Evolutionary conservation across 2,797 vertebrate genomes (phyloP).

Genomic region (Mustela erminea): DNA sequence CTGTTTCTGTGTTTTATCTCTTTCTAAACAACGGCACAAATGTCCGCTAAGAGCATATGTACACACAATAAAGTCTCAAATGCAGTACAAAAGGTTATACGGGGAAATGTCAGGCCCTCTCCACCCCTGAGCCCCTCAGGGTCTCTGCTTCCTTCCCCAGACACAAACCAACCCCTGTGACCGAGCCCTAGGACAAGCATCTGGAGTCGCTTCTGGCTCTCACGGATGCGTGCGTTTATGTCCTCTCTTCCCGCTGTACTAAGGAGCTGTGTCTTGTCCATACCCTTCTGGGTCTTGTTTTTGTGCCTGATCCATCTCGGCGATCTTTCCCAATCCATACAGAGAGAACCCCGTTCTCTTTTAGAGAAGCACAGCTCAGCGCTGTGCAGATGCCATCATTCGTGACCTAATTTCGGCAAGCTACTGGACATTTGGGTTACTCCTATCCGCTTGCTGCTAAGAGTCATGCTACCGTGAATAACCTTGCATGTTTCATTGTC

Average conservation of each 20-base stretch:
- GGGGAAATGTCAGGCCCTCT: rapidly evolving
- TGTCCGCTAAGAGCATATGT: rapidly evolving
- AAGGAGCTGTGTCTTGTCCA: rapidly evolving
- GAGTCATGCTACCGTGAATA: neutral
- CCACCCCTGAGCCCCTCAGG: rapidly evolving
- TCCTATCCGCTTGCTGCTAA: neutral
- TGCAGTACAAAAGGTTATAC: rapidly evolving
- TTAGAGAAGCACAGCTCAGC: rapidly evolving
- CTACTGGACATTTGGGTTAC: rapidly evolving
- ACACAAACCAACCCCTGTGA: neutral
- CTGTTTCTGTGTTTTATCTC: neutral
- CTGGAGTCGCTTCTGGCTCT: rapidly evolving
- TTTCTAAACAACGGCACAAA: too few species aligned
- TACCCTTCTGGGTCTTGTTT: rapidly evolving
- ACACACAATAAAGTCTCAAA: neutral
- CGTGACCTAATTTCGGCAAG: neutral
- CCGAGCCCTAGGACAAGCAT: rapidly evolving
- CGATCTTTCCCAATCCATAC: too few species aligned
- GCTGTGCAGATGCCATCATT: rapidly evolving
- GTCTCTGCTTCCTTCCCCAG: neutral
- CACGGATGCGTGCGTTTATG: rapidly evolving
- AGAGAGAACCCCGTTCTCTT: too few species aligned
- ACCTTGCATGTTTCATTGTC: rapidly evolving
- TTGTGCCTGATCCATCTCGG: rapidly evolving
- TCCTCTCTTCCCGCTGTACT: rapidly evolving